Percentiles rank a stretch among this genome's conserved stretches.
Conservation (phyloP, 2,113 vertebrate genomes). For the Lepidothrix coronata region DNA sequence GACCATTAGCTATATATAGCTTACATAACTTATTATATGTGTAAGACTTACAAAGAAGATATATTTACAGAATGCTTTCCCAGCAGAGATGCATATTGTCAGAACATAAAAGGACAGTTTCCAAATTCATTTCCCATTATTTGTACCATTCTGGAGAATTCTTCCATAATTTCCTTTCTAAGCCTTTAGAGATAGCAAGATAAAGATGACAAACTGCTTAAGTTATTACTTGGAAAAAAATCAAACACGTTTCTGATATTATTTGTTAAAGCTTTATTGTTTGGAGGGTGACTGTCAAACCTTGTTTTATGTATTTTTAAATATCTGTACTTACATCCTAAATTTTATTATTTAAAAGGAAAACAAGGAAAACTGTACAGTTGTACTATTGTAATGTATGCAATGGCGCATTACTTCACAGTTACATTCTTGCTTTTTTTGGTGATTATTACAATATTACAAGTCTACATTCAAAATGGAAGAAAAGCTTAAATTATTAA, state of each 20-base stretch:
- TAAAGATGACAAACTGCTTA: background rate
- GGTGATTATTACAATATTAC: background rate
- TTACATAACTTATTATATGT: background rate
- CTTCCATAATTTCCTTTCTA: background rate
- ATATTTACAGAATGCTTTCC: background rate
- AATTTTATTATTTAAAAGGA: background rate
- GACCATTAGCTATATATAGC: background rate
- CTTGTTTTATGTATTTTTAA: background rate
- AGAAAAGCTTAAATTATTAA: background rate
- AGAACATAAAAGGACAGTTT: background rate
- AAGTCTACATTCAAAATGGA: background rate
- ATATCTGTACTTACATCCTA: background rate
- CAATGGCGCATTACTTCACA: background rate
- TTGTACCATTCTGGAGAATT: background rate
- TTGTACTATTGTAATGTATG: background rate
- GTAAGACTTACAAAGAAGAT: background rate
- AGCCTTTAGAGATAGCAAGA: background rate
- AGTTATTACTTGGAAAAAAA: background rate
- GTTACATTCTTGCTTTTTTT: background rate
- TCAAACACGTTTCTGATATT: background rate
- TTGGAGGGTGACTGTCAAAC: background rate
- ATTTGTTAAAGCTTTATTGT: background rate
- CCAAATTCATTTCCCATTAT: background rate
- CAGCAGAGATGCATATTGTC: background rate
- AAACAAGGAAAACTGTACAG: background rate